These are phyloP conservation scores for Pristionchus exspectatus DNA, from an alignment of 2,888 invertebrate genomes.

Conservation along the genomic window DNA sequence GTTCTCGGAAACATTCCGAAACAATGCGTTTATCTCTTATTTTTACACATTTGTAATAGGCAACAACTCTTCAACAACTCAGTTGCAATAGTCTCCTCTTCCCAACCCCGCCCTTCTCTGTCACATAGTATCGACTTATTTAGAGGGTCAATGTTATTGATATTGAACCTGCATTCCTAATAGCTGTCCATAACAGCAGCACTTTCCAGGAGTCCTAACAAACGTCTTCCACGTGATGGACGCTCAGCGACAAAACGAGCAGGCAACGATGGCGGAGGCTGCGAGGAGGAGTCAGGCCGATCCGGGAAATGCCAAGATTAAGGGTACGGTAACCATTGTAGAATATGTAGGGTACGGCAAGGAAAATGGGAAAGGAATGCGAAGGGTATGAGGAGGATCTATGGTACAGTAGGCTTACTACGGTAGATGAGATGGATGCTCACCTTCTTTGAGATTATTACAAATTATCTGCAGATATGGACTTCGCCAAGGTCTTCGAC, in stretches of 20 bases:
- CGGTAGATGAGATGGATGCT: too few relatives aligned
- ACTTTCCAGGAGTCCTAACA: constrained; percentile 70
- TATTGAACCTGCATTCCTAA: too few relatives aligned
- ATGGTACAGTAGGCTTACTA: too few relatives aligned
- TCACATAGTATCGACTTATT: too few relatives aligned
- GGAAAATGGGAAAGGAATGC: neutral
- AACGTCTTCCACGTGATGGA: constrained; percentile 76
- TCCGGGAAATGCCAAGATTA: constrained; percentile 50
- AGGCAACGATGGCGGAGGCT: constrained; percentile 47
- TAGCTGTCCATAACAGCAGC: too few relatives aligned
- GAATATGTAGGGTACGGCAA: neutral
- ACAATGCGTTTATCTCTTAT: neutral
- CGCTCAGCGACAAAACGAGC: constrained; percentile 70
- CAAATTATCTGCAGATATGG: constrained; percentile 58
- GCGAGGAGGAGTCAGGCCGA: constrained; percentile 53
- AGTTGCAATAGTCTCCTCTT: too few relatives aligned
- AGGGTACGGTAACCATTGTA: neutral
- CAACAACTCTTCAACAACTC: too few relatives aligned
- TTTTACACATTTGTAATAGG: neutral
- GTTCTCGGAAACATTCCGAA: neutral
- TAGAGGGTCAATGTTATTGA: too few relatives aligned
- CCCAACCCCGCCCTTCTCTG: too few relatives aligned
- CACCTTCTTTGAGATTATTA: neutral
- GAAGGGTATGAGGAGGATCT: too few relatives aligned
- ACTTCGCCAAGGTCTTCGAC: constrained; percentile 75